Evolutionary conservation across 1,140 invertebrate species (phyloP), one percentile per base, ranked within the genome.

Genomic region (Diabrotica virgifera): DNA sequence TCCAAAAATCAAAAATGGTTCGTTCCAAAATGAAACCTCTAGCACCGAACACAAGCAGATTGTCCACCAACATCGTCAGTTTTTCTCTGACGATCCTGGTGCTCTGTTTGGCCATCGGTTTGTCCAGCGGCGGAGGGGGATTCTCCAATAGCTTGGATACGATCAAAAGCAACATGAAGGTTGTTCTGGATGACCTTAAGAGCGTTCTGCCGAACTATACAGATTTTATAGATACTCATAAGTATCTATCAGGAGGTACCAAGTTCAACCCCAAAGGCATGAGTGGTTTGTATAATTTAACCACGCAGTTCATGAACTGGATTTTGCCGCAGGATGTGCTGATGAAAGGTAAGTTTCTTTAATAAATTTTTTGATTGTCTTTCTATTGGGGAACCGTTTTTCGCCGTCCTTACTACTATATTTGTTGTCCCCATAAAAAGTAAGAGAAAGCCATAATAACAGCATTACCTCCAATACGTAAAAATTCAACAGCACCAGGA

Each of bases 251-350:
- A 50, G 70, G 66, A 40, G 78, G 75, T 51, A 79, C 80, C 9
- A 76, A 77, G 59, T 86, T 84, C 73, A 79, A 85, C 65, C 78
- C 84, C 6, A 80, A 78, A 67, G 85, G 85, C 52, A 86, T 87
- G 85, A 81, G 80, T 35, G 83, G 85, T 67, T 78, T 87, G 12
- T 86, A 86, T 77, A 84, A 85, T 70, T 76, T 85, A 52, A 86
- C 84, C 24, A 82, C 80, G 66, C 73, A 79, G 66, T 85, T 86
- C 74, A 84, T 86, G 69, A 78, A 85, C 74, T 65, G 82, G 24
- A 65, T 85, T 0, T 65, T 84, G 0, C 74, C 77, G 53, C 81
- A 82, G 59, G 80, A 84, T 60, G 80, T 83, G 13, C 80, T 81
- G 68, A 84, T 84, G 50, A 77, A 83, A 66, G 83, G 84, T 86